Conservation (phyloP, 2,113 vertebrate genomes). For the Brachionichthys hirsutus region DNA sequence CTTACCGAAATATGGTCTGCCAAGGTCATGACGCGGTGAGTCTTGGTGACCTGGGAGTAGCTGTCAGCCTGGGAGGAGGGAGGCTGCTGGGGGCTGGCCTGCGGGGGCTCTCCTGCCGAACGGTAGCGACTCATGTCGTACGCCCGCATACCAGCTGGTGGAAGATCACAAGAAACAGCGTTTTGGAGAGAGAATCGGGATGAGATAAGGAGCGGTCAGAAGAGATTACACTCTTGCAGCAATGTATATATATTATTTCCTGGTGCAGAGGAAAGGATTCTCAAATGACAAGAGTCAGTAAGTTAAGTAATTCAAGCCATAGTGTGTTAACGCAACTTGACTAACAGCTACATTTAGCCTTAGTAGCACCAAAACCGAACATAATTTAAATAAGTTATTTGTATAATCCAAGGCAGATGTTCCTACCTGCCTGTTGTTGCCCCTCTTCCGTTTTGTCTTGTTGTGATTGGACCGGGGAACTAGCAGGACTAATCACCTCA, state of each 20-base stretch:
- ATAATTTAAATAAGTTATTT: not conserved
- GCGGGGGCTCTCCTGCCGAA: slow-evolving; percentile 63
- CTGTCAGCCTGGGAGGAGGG: slow-evolving; percentile 82
- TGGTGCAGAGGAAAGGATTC: slow-evolving; percentile 12
- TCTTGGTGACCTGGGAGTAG: slow-evolving; percentile 85
- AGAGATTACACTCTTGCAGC: slow-evolving; percentile 10
- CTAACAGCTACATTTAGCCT: slow-evolving; percentile 30
- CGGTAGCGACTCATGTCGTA: slow-evolving; percentile 88
- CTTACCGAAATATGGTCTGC: slow-evolving; percentile 98
- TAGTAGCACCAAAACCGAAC: not conserved
- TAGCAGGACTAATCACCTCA: slow-evolving; percentile 95
- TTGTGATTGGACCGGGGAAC: slow-evolving; percentile 87
- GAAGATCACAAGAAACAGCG: slow-evolving; percentile 17
- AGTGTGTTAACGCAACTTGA: slow-evolving; percentile 24
- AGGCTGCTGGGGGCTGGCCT: slow-evolving; percentile 81
- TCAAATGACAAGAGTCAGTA: slow-evolving; percentile 48
- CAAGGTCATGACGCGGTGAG: slow-evolving; percentile 93
- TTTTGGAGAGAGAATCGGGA: slow-evolving; percentile 2
- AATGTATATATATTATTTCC: slow-evolving; percentile 27
- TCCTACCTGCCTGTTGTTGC: slow-evolving; percentile 81
- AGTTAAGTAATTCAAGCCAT: slow-evolving; percentile 28
- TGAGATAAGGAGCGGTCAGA: slow-evolving; percentile 9
- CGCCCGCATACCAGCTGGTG: slow-evolving; percentile 78
- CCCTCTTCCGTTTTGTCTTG: slow-evolving; percentile 80
- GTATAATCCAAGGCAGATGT: not conserved